Conservation (phyloP, 2,797 vertebrate genomes). For the Sebastes cheni region DNA sequence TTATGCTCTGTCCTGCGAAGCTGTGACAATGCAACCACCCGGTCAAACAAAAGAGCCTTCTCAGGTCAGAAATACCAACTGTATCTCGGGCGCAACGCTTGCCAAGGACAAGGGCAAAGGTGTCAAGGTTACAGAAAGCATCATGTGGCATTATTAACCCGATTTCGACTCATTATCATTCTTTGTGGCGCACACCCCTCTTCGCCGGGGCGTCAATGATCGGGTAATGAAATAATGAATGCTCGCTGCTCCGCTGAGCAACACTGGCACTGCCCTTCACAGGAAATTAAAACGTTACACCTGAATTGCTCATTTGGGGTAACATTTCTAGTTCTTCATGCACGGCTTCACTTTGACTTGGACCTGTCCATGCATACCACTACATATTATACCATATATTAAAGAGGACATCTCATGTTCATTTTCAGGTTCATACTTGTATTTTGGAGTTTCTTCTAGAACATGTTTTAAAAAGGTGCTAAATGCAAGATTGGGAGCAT, state of each 20-base stretch:
- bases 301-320: conserved; percentile 30
- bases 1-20: neutral
- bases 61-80: neutral
- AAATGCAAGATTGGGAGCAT: too few species aligned
- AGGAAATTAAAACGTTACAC: conserved; percentile 69
- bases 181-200: conserved; percentile 5
- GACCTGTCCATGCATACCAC: neutral
- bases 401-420: neutral
- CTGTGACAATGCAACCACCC: conserved; percentile 12
- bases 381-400: neutral
- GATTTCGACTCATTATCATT: conserved; percentile 61
- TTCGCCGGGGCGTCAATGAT: conserved; percentile 40
- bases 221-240: conserved; percentile 68
- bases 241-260: conserved; percentile 57
- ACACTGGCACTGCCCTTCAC: conserved; percentile 61
- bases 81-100: neutral
- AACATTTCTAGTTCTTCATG: conserved; percentile 24
- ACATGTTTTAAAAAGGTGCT: neutral
- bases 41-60: conserved; percentile 24
- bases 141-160: conserved; percentile 42
- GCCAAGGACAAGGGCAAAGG: conserved; percentile 21
- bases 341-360: neutral
- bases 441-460: neutral
- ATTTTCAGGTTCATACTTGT: neutral
- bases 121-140: conserved; percentile 37